Percentiles rank a stretch among this genome's conserved stretches.
phyloP scores from a whole-genome alignment of 2,888 invertebrate species.

The Horisme vitalbata region DNA sequence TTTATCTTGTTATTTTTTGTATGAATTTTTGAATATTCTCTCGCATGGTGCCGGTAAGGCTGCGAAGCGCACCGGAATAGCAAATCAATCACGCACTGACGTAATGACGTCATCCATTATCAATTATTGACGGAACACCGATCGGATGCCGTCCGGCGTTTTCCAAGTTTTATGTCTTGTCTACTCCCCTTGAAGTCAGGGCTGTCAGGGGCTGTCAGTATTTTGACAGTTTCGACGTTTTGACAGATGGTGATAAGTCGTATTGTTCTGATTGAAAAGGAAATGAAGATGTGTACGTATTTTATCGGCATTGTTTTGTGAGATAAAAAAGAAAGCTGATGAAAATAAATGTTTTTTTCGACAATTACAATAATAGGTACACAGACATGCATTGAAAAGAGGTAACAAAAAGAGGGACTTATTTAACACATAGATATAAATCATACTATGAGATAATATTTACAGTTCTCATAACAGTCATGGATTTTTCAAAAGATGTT shows the following conservation, averaged over 20 bases:
- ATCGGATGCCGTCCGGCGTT: conserved; percentile 66
- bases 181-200: conserved; percentile 24
- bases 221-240: conserved; percentile 15
- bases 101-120: conserved; percentile 81
- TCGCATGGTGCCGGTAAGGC: conserved; percentile 19
- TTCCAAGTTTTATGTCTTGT: conserved; percentile 69
- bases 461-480: too few species aligned
- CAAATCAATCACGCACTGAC: conserved; percentile 77
- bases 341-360: too few species aligned
- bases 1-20: conserved; percentile 31
- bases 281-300: too few species aligned
- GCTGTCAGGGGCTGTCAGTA: too few species aligned
- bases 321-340: too few species aligned
- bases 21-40: conserved; percentile 15
- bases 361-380: too few species aligned
- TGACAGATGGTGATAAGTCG: conserved; percentile 20
- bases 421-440: too few species aligned
- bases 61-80: conserved; percentile 47
- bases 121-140: conserved; percentile 79
- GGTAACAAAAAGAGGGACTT: too few species aligned
- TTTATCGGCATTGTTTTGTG: too few species aligned
- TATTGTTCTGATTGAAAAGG: conserved; percentile 6
- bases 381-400: too few species aligned
- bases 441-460: too few species aligned
- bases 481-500: too few species aligned